Conservation (phyloP, 1,140 invertebrate species). For the Schlechtendalia chinensis region DNA sequence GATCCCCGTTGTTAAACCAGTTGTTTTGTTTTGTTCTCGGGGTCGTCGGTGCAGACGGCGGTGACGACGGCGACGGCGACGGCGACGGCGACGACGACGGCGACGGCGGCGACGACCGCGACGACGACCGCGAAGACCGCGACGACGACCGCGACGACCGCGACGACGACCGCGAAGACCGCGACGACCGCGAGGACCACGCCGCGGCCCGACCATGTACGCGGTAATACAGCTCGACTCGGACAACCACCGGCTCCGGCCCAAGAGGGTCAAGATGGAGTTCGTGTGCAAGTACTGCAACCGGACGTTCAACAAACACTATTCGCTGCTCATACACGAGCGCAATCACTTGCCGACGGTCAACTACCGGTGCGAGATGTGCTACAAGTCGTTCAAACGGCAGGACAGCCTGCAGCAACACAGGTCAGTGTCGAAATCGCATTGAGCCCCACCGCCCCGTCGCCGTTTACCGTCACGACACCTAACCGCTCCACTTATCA, state of each 20-base stretch:
- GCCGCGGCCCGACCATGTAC: constrained; percentile 66
- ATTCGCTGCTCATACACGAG: constrained; percentile 99
- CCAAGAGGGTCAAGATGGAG: constrained; percentile 87
- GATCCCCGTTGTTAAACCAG: too few relatives aligned
- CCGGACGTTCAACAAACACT: constrained; percentile 97
- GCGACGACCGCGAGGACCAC: too few relatives aligned
- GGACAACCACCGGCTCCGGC: constrained; percentile 87
- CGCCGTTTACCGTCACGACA: not conserved
- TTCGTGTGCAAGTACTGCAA: constrained; percentile 99
- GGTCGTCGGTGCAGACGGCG: too few relatives aligned
- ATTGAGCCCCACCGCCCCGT: not conserved
- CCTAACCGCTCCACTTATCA: not conserved
- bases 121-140: too few relatives aligned
- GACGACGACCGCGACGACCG: too few relatives aligned
- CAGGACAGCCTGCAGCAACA: constrained; percentile 95
- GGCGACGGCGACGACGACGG: too few relatives aligned
- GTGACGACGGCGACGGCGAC: too few relatives aligned
- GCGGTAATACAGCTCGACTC: constrained; percentile 85
- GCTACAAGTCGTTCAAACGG: constrained; percentile 96
- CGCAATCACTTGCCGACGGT: constrained; percentile 91
- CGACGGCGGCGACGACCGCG: too few relatives aligned
- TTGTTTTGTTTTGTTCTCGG: too few relatives aligned
- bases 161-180: too few relatives aligned
- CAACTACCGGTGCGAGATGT: constrained; percentile 97
- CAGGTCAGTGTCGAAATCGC: constrained; percentile 66